These are phyloP conservation scores for Halcyon badia DNA, from an alignment of 2,797 vertebrate genomes.

Conservation along the genomic window DNA sequence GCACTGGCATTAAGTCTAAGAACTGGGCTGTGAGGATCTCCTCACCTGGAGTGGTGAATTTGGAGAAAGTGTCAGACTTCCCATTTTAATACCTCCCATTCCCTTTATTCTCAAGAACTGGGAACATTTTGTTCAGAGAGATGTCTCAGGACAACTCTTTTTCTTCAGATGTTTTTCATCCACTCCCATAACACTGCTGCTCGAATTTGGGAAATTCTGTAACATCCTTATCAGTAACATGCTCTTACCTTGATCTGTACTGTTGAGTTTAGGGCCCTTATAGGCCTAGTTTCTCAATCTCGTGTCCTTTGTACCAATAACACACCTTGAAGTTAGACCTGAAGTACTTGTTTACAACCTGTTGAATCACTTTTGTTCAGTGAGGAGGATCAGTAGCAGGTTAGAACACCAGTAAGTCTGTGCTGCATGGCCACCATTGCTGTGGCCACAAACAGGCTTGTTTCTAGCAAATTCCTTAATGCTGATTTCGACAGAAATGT, in stretches of 20 bases:
- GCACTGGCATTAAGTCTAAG: fast-evolving
- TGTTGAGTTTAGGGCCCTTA: neutral
- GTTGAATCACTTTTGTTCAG: neutral
- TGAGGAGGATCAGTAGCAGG: neutral
- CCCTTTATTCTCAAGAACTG: neutral
- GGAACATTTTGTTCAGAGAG: neutral
- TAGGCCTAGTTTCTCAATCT: neutral
- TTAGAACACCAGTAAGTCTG: neutral
- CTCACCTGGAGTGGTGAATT: neutral
- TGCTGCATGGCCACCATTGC: neutral
- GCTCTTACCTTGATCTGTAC: neutral
- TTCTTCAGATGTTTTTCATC: neutral
- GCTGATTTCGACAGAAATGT: neutral
- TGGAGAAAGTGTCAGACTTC: neutral
- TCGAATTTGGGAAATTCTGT: neutral
- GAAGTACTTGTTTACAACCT: neutral
- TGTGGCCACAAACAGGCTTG: neutral
- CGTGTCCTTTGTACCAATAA: neutral
- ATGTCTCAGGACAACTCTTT: neutral
- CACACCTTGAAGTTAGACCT: neutral
- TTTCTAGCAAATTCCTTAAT: neutral
- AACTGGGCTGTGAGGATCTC: neutral
- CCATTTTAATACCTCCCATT: neutral
- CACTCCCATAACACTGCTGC: neutral
- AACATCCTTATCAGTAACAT: neutral